phyloP scores from a whole-genome alignment of 2,797 vertebrate genomes.

The Micrastur ruficollis region DNA sequence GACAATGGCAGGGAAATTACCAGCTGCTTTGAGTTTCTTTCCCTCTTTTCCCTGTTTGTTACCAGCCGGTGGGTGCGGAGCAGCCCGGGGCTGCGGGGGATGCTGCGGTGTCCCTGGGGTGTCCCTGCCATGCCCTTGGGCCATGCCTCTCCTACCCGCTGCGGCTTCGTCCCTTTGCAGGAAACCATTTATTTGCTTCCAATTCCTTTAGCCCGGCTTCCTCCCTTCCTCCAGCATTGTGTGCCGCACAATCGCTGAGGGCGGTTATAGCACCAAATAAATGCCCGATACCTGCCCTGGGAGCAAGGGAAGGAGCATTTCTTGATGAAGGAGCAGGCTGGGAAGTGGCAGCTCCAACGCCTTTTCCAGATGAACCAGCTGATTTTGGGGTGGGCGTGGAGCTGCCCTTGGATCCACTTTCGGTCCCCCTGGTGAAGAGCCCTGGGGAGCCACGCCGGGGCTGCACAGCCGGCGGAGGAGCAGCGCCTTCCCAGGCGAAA shows the following conservation, averaged over 20 bases:
- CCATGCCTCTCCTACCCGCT: rapidly evolving
- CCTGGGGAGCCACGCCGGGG: background rate
- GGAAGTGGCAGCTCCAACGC: background rate
- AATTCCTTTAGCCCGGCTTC: background rate
- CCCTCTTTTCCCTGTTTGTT: background rate
- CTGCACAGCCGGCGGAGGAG: rapidly evolving
- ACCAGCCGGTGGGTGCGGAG: background rate
- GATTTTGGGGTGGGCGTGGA: background rate
- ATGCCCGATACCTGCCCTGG: background rate
- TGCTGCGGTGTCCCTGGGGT: background rate
- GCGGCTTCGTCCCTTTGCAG: background rate
- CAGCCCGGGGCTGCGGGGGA: background rate
- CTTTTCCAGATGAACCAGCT: background rate
- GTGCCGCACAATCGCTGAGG: background rate
- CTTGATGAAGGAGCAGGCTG: background rate
- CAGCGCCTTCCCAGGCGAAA: background rate
- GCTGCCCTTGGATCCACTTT: background rate
- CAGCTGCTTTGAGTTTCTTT: background rate
- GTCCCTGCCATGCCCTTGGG: background rate
- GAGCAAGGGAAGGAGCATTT: background rate
- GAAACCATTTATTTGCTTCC: background rate
- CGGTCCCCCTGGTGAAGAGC: rapidly evolving
- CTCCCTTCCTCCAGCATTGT: background rate
- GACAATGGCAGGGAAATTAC: background rate
- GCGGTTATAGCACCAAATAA: rapidly evolving